Evolutionary conservation across 2,888 invertebrate species (phyloP).

Genomic region (Pardosa pseudoannulata): DNA sequence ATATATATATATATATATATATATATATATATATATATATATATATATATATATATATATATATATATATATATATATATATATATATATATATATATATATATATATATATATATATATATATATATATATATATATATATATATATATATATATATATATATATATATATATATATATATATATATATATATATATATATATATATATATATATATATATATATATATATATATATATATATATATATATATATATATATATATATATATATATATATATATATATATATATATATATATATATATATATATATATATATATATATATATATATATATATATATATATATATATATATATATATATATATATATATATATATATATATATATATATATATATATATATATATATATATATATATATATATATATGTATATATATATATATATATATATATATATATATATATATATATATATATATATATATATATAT

Average conservation of each 20-base stretch:
- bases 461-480: too few species aligned
- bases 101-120: slow-evolving; percentile 14
- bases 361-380: slow-evolving; percentile 2
- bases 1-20: slow-evolving; percentile 11
- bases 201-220: too few species aligned
- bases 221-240: too few species aligned
- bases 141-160: slow-evolving; percentile 16
- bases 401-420: too few species aligned
- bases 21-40: slow-evolving; percentile 19
- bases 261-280: too few species aligned
- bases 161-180: neutral
- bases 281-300: too few species aligned
- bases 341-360: neutral
- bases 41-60: slow-evolving; percentile 19
- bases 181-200: neutral
- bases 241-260: too few species aligned
- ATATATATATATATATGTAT: too few species aligned
- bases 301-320: too few species aligned
- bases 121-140: slow-evolving; percentile 16
- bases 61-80: slow-evolving; percentile 19
- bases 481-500: too few species aligned
- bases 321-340: too few species aligned
- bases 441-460: too few species aligned
- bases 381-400: neutral
- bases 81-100: slow-evolving; percentile 19